Conservation (phyloP, 2,888 invertebrate genomes). For the Diachrysia chrysitis region DNA sequence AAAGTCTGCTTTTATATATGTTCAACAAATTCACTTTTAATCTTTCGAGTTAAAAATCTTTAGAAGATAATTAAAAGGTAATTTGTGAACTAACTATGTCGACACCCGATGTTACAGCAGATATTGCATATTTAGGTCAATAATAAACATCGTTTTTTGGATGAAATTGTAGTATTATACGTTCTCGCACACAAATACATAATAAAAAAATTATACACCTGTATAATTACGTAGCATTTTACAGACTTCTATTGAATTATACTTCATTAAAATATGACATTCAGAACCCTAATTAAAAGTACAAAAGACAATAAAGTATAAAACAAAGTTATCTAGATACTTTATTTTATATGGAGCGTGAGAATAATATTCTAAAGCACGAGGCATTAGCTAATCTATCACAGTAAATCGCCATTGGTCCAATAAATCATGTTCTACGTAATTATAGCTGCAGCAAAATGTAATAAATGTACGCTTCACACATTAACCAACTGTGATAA, state of each 20-base stretch:
- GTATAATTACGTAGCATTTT: conserved; percentile 28
- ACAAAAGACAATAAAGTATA: conserved; percentile 50
- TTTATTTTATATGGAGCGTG: conserved; percentile 39
- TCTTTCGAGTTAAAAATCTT: not conserved
- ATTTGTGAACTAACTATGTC: not conserved
- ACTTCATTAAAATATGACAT: conserved; percentile 35
- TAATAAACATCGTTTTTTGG: not conserved
- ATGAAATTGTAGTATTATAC: conserved; percentile 5
- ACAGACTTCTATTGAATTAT: conserved; percentile 43
- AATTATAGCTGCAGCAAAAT: conserved; percentile 28
- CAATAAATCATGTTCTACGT: conserved; percentile 39
- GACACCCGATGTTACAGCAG: not conserved
- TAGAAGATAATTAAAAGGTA: not conserved
- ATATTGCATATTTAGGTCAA: not conserved
- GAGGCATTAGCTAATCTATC: conserved; percentile 36
- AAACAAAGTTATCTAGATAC: conserved; percentile 44
- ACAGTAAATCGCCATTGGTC: conserved; percentile 19
- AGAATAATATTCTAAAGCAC: conserved; percentile 31
- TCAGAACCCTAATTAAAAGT: conserved; percentile 28
- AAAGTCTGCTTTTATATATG: not conserved
- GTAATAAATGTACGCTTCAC: conserved; percentile 44
- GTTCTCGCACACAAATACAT: not conserved
- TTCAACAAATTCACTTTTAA: not conserved
- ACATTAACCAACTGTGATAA: conserved; percentile 48
- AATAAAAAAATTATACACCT: not conserved